Conservation (phyloP, 1,140 invertebrate genomes). For the Harpegnathos saltator region DNA sequence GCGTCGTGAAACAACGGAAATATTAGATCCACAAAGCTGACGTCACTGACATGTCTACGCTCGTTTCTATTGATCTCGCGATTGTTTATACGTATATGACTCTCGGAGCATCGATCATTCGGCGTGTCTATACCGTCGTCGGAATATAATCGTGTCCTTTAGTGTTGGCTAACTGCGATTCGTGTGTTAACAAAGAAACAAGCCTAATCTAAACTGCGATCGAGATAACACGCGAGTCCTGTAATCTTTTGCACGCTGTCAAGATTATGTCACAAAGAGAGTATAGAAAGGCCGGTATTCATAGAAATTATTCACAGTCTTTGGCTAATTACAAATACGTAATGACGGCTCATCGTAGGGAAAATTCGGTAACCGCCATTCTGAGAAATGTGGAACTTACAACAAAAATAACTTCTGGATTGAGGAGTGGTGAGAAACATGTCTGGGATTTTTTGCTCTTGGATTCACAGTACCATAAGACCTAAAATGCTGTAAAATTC, state of each 20-base stretch:
- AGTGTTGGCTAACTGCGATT: slow-evolving; percentile 24
- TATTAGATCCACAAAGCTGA: slow-evolving; percentile 32
- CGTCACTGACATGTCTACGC: slow-evolving; percentile 29
- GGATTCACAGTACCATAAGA: too few relatives aligned
- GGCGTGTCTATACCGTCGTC: neutral
- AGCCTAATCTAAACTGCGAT: neutral
- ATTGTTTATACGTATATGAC: slow-evolving; percentile 42
- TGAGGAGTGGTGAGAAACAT: too few relatives aligned
- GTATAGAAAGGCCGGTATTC: neutral
- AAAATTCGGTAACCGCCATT: too few relatives aligned
- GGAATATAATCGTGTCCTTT: slow-evolving; percentile 20
- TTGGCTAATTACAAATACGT: too few relatives aligned
- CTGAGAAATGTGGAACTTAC: too few relatives aligned
- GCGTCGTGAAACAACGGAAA: neutral
- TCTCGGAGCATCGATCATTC: slow-evolving; percentile 38
- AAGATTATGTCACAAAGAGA: neutral
- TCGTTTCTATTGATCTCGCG: slow-evolving; percentile 30
- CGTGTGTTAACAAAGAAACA: neutral
- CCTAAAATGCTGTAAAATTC: too few relatives aligned
- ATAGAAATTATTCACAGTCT: too few relatives aligned
- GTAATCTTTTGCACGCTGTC: neutral
- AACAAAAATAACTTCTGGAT: too few relatives aligned
- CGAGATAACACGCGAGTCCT: neutral
- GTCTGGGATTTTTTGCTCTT: too few relatives aligned
- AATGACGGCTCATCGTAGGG: too few relatives aligned